These are phyloP conservation scores for Azemiops feae DNA, from an alignment of 2,113 vertebrate species.

Conservation along the genomic window DNA sequence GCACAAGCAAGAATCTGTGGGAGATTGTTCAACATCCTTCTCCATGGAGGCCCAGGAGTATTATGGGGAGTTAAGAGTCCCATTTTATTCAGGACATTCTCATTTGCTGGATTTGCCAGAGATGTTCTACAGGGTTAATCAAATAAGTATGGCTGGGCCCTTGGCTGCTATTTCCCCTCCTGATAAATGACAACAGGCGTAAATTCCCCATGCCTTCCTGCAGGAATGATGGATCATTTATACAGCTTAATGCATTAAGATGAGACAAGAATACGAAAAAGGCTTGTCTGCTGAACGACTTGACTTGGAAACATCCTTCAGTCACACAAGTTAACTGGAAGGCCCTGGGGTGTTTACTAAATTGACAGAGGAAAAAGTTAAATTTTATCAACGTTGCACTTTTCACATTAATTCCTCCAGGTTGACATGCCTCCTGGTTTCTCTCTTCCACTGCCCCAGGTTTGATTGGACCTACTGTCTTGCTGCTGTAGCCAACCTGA, in stretches of 20 bases:
- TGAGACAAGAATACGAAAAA: constrained; percentile 40
- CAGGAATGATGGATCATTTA: constrained; percentile 59
- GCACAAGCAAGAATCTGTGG: neutral
- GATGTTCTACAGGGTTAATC: constrained; percentile 56
- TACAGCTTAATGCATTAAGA: constrained; percentile 43
- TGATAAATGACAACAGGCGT: constrained; percentile 59
- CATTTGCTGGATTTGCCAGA: constrained; percentile 41
- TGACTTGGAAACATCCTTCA: constrained; percentile 59
- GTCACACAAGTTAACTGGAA: constrained; percentile 56
- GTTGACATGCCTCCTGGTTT: constrained; percentile 64
- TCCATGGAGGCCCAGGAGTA: neutral
- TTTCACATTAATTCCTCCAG: constrained; percentile 61
- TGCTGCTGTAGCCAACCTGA: constrained; percentile 85
- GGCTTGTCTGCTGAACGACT: constrained; percentile 49
- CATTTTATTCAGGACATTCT: constrained; percentile 33
- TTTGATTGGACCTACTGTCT: constrained; percentile 79
- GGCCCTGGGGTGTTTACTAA: constrained; percentile 39
- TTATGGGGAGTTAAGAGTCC: neutral
- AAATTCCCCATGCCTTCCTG: constrained; percentile 56
- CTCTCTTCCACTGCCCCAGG: constrained; percentile 71
- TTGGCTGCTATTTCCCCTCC: constrained; percentile 40
- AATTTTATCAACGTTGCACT: constrained; percentile 66
- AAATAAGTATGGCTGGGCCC: constrained; percentile 33
- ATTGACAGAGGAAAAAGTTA: constrained; percentile 55
- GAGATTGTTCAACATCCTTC: neutral